Conservation (phyloP, 2,113 vertebrate genomes). For the Solea senegalensis region DNA sequence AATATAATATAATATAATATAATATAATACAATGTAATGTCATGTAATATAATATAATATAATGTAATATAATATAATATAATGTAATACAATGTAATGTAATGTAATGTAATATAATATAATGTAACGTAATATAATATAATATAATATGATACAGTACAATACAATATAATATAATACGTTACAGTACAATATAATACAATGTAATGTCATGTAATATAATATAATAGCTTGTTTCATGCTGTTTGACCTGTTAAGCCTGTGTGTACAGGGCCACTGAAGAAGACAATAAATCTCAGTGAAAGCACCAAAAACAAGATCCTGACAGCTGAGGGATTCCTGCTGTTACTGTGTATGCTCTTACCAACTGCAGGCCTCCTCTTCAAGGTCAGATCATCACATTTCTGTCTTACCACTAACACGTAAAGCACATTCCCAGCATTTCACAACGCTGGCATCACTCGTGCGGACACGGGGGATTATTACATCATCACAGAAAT, state of each 20-base stretch:
- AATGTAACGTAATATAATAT: too few species aligned
- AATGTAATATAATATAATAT: too few species aligned
- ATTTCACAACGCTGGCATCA: constrained; percentile 4
- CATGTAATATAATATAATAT: too few species aligned
- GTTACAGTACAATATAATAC: too few species aligned
- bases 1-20: too few species aligned
- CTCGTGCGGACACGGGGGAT: background rate
- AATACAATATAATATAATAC: too few species aligned
- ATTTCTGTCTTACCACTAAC: background rate
- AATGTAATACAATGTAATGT: too few species aligned
- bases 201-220: too few species aligned
- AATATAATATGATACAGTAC: too few species aligned
- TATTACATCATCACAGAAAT: background rate
- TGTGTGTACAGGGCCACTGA: constrained; percentile 58
- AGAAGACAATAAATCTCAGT: constrained; percentile 68
- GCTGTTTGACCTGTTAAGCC: background rate
- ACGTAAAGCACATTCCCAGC: background rate
- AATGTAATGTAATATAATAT: too few species aligned
- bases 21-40: too few species aligned
- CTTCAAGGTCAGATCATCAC: constrained; percentile 70
- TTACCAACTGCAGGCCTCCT: constrained; percentile 70
- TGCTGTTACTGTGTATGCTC: constrained; percentile 75
- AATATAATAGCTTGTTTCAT: too few species aligned
- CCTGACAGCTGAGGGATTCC: constrained; percentile 73
- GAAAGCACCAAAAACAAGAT: constrained; percentile 80